Evolutionary conservation across 2,888 invertebrate species (phyloP).

Genomic region (Watsonalla binaria): DNA sequence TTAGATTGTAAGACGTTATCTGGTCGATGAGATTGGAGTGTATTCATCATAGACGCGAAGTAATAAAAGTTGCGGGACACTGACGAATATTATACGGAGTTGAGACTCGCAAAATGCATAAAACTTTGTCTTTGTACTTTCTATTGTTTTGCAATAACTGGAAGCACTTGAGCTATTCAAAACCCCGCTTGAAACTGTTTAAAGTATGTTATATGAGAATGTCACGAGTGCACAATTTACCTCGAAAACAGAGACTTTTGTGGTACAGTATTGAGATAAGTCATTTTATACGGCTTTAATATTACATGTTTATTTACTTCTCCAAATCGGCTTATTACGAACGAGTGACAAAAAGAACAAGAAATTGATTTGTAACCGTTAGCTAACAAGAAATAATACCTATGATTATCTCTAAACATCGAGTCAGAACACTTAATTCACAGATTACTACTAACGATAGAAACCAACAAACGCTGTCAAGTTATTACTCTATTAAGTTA

Average conservation of each 20-base stretch:
- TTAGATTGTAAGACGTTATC: conserved; percentile 37
- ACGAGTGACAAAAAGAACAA: too few relatives aligned
- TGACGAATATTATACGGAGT: conserved; percentile 68
- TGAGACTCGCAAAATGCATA: conserved; percentile 44
- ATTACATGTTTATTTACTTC: too few relatives aligned
- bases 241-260: not conserved
- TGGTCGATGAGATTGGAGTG: conserved; percentile 49
- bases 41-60: conserved; percentile 57
- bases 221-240: conserved; percentile 12
- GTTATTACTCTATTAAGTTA: not conserved
- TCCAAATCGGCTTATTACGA: too few relatives aligned
- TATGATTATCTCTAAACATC: not conserved
- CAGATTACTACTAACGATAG: not conserved
- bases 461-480: not conserved
- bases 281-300: not conserved
- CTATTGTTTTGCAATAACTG: conserved; percentile 49
- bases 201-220: conserved; percentile 18
- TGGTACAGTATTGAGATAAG: not conserved
- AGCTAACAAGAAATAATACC: too few relatives aligned
- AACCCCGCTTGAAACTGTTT: conserved; percentile 28
- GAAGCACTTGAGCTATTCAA: conserved; percentile 28
- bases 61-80: conserved; percentile 72
- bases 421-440: not conserved
- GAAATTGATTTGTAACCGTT: too few relatives aligned
- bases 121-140: conserved; percentile 49